Percentiles rank a stretch among this genome's conserved stretches.
phyloP scores from a whole-genome alignment of 2,797 vertebrate genomes.

The Manis pentadactyla region DNA sequence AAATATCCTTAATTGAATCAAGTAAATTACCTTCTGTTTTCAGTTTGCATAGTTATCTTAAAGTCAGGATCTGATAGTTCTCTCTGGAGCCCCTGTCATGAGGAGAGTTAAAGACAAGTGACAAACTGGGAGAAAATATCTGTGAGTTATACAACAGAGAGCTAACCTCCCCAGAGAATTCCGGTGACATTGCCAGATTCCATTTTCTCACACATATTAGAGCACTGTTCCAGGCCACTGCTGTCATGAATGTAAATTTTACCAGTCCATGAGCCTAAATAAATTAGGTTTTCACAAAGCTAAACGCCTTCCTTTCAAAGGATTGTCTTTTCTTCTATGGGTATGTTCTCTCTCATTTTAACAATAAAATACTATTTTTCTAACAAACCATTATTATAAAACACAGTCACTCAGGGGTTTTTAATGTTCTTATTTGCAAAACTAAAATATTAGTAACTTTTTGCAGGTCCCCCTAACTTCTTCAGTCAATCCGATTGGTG shows the following conservation, averaged over 20 bases:
- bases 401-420: not conserved
- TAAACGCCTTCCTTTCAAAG: conserved; percentile 14
- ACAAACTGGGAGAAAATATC: not conserved
- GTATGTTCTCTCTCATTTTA: not conserved
- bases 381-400: not conserved
- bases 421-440: not conserved
- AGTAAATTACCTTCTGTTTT: not conserved
- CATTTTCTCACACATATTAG: conserved; percentile 50
- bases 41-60: not conserved
- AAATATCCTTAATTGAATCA: not conserved
- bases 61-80: not conserved
- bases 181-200: not conserved
- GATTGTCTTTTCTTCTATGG: not conserved
- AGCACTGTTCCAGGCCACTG: not conserved
- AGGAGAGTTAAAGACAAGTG: conserved; percentile 33
- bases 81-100: not conserved
- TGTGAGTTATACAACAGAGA: conserved; percentile 19
- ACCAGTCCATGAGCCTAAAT: not conserved
- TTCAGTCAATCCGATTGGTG: not conserved
- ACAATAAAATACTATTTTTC: not conserved
- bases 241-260: not conserved
- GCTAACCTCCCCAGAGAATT: not conserved
- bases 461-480: not conserved
- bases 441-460: conserved; percentile 8
- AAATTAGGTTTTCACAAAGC: not conserved